phyloP scores from a whole-genome alignment of 1,140 invertebrate genomes.

The Drosophila ananassae region DNA sequence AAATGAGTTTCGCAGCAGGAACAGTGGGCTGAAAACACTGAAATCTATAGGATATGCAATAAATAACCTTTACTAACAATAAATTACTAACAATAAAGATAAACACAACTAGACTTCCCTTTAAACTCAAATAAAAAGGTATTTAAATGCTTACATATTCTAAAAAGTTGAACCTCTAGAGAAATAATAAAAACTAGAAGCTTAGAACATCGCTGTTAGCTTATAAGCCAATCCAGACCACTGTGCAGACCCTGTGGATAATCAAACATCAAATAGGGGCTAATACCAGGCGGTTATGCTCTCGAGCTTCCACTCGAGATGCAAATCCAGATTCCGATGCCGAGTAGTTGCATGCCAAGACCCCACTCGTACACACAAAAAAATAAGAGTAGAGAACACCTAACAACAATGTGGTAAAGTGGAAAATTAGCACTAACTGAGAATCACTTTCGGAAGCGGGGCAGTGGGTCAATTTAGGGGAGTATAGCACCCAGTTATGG shows the following conservation, averaged over 20 bases:
- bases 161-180: too few species aligned
- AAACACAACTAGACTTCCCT: too few species aligned
- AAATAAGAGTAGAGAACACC: not conserved
- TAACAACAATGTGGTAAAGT: slow-evolving; percentile 1
- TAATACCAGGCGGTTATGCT: slow-evolving; percentile 39
- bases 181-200: too few species aligned
- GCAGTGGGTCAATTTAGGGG: slow-evolving; percentile 41
- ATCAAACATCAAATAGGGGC: slow-evolving; percentile 44
- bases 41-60: not conserved
- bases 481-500: slow-evolving; percentile 3
- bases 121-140: too few species aligned
- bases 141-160: too few species aligned
- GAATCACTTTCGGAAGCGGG: slow-evolving; percentile 15
- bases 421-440: slow-evolving; percentile 21
- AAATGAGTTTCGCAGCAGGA: slow-evolving; percentile 51
- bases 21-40: slow-evolving; percentile 31
- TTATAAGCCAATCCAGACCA: not conserved
- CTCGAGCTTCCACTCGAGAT: slow-evolving; percentile 55
- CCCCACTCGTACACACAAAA: not conserved
- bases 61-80: too few species aligned
- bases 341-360: slow-evolving; percentile 36
- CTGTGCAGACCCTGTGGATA: slow-evolving; percentile 15
- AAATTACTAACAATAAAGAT: too few species aligned
- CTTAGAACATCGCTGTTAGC: too few species aligned
- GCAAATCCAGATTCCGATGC: slow-evolving; percentile 12